Base-by-base conservation (phyloP, 2,113 vertebrate genomes). In the Pterocles orientalis region DNA sequence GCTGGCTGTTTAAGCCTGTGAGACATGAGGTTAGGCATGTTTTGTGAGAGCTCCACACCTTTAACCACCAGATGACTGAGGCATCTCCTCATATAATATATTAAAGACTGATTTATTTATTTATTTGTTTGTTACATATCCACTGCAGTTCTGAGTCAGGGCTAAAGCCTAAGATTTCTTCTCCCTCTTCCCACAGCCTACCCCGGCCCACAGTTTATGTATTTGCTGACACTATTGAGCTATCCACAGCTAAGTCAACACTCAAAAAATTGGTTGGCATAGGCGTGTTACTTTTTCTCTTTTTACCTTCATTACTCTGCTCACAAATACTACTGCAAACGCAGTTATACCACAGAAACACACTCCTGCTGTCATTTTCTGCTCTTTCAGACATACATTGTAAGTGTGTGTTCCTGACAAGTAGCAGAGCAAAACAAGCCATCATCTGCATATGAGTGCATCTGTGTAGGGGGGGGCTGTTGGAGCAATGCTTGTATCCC, bases 201-300 rank as follows among this genome's bases (percentile, higher is more conserved):
- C 31, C 11, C 18, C 41, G 36, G 26, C n/a, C 16, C 66, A 80
- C 39, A 83, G 29, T 58, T 57, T 23, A 61, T 31, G 28, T 68
- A 25, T 17, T 54, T 75, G 36, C 21, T 62, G 28, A 71, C 31
- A 31, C 26, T 36, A n/a, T 9, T 45, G 36, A 82, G 12, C 7
- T 60, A 14, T 21, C 80, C 26, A 7, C 39, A 73, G 33, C 58
- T 57, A 24, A 36, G 18, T 53, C 26, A 65, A 12, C 29, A 3
- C 19, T 50, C 62, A 17, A 60, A 75, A 64, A 34, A 64, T 43
- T 31, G 20, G 6, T 72, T 75, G 26, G 28, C 25, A 19, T 5
- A 48, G 17, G 7, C 0, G 0, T 48, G 39, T 47, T 50, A n/a
- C 17, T 75, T 70, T 85, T 68, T 24, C 45, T 65, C 5, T 41